Percentiles rank a stretch among this genome's conserved stretches.
Conservation (phyloP, 2,797 vertebrate species). For the Podargus strigoides region DNA sequence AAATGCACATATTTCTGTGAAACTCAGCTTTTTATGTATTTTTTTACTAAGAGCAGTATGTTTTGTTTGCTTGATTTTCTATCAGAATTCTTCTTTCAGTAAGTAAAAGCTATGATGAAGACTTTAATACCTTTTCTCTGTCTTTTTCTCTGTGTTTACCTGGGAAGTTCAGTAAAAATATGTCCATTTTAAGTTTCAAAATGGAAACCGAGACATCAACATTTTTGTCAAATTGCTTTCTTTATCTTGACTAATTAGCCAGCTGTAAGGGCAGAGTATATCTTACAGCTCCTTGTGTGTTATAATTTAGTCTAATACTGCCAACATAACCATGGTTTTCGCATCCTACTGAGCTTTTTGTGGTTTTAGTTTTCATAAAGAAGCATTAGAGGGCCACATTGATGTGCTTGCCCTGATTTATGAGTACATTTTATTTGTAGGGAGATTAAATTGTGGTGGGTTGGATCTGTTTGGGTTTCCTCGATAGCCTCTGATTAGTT, state of each 20-base stretch:
- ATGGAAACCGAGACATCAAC: background rate
- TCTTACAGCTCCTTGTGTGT: background rate
- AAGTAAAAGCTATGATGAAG: background rate
- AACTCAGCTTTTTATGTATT: background rate
- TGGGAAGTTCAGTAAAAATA: background rate
- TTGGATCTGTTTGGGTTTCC: slow-evolving; percentile 30
- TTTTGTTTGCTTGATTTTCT: background rate
- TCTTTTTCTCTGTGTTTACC: background rate
- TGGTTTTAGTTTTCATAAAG: background rate
- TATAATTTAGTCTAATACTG: background rate
- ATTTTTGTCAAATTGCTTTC: background rate
- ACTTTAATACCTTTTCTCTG: background rate
- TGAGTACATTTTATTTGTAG: slow-evolving; percentile 12
- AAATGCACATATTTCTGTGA: background rate
- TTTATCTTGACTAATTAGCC: background rate
- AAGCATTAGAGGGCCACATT: background rate
- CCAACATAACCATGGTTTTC: background rate
- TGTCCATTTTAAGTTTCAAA: background rate
- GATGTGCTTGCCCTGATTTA: slow-evolving; percentile 24
- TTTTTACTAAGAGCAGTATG: background rate
- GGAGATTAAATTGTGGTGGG: slow-evolving; percentile 31
- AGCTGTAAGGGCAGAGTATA: background rate
- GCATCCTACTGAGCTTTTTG: slow-evolving; percentile 6
- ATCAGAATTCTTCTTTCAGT: background rate
- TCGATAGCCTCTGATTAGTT: slow-evolving; percentile 11